Evolutionary conservation across 2,113 vertebrate genomes (phyloP).

Genomic region (Microtus montanus): DNA sequence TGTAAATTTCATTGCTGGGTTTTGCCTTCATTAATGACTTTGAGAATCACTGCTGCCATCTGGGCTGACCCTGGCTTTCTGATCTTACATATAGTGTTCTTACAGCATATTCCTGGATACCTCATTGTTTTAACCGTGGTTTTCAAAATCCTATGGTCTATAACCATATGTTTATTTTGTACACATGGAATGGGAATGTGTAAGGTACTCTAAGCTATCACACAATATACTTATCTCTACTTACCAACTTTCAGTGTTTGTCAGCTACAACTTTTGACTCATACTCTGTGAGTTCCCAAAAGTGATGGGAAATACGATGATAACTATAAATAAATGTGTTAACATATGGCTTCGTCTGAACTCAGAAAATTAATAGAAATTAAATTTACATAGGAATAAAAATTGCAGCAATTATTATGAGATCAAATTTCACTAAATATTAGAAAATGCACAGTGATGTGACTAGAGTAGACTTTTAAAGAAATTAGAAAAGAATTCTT

Average conservation of each 20-base stretch:
- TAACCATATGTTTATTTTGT: background rate
- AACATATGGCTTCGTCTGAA: background rate
- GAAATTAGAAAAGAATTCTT: background rate
- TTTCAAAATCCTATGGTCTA: background rate
- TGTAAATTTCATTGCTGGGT: no score
- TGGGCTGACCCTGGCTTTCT: background rate
- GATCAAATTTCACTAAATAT: background rate
- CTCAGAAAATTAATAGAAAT: conserved; percentile 50
- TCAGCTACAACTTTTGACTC: background rate
- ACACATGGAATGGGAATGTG: background rate
- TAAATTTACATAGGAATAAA: conserved; percentile 21
- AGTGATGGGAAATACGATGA: background rate
- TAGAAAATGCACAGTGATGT: background rate
- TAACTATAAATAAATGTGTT: background rate
- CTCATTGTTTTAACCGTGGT: background rate
- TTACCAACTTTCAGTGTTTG: background rate
- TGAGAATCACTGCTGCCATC: background rate
- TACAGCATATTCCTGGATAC: background rate
- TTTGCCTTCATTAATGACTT: background rate
- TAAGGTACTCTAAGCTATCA: background rate
- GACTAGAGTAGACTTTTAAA: background rate
- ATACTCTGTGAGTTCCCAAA: background rate
- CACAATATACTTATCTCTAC: background rate
- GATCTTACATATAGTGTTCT: no score
- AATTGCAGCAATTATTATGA: no score